A percentile compares a stretch with the other conserved stretches of the same genome.
Conservation (phyloP, 2,888 invertebrate species). For the Aricia artaxerxes region DNA sequence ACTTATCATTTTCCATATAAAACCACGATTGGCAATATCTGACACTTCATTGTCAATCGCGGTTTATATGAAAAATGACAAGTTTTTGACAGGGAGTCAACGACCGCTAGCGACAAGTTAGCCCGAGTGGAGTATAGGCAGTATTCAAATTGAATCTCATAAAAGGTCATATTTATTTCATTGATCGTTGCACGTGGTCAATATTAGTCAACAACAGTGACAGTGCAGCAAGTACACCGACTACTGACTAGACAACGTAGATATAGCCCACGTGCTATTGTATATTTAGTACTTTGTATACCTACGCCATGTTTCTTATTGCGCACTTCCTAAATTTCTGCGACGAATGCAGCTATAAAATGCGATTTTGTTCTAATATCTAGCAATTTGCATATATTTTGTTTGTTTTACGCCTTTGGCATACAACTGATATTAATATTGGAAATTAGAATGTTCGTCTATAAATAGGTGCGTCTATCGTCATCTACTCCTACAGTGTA, state of each 20-base stretch:
- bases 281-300: conserved; percentile 47
- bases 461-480: background rate
- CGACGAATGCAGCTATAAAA: conserved; percentile 39
- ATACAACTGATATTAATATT: conserved; percentile 46
- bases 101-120: too few relatives aligned
- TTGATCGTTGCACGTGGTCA: background rate
- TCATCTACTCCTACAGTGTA: background rate
- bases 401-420: conserved; percentile 63
- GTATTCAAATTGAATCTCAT: background rate
- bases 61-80: too few relatives aligned
- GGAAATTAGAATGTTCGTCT: conserved; percentile 40
- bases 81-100: too few relatives aligned
- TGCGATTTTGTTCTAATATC: background rate
- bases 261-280: conserved; percentile 64
- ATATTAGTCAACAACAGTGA: conserved; percentile 7
- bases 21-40: too few relatives aligned
- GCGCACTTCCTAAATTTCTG: conserved; percentile 62
- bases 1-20: too few relatives aligned
- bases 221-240: conserved; percentile 34
- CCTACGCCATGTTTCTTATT: conserved; percentile 65
- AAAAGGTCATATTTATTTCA: background rate
- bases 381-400: background rate
- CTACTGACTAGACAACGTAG: conserved; percentile 47
- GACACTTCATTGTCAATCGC: too few relatives aligned
- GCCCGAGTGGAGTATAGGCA: too few relatives aligned